Conservation (phyloP, 2,113 vertebrate genomes). For the Ifrita kowaldi region DNA sequence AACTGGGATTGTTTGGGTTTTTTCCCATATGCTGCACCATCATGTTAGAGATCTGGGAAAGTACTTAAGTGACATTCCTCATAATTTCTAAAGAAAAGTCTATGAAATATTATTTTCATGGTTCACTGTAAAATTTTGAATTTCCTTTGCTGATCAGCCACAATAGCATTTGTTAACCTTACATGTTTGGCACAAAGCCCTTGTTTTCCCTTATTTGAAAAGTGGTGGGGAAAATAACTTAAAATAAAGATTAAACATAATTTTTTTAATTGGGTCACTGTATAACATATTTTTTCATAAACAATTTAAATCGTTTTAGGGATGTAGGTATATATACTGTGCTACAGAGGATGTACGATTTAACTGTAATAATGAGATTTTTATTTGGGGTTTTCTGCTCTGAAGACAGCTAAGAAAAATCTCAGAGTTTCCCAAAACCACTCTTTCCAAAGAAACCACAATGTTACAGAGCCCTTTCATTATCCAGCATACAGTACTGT, state of each 20-base stretch:
- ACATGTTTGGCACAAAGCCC: neutral
- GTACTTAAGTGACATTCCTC: neutral
- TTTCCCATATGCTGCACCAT: neutral
- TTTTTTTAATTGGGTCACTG: neutral
- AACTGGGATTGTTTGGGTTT: neutral
- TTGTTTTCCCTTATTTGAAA: neutral
- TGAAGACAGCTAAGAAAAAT: constrained; percentile 35
- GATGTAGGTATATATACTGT: neutral
- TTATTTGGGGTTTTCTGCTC: neutral
- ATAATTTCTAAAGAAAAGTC: neutral
- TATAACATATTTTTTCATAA: neutral
- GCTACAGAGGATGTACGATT: neutral
- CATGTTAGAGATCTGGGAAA: neutral
- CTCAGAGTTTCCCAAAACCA: neutral
- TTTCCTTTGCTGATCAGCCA: neutral
- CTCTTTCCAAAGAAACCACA: constrained; percentile 41
- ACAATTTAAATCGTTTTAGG: neutral
- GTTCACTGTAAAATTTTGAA: neutral
- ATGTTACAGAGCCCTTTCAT: constrained; percentile 39
- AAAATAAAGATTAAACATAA: neutral
- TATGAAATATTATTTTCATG: neutral
- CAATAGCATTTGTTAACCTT: neutral
- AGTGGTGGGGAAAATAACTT: neutral
- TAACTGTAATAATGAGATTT: constrained; percentile 1
- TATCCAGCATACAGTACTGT: neutral